Evolutionary conservation across 37 sponge, comb jelly and placozoan genomes (phyloP).

Genomic region (Halisarca cf. caerulea): DNA sequence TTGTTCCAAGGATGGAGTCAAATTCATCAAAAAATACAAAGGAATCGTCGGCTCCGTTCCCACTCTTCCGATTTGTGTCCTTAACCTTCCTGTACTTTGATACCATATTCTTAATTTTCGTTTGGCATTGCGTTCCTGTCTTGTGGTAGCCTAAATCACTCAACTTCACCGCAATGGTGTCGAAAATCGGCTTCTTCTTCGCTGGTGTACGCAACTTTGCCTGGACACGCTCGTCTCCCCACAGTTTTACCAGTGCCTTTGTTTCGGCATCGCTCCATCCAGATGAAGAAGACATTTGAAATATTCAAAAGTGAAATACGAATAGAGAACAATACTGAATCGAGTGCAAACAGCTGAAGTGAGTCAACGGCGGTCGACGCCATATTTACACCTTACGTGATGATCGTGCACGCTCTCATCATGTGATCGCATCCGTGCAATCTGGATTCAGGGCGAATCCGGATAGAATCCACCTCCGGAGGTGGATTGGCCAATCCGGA

Average conservation of each 20-base stretch:
- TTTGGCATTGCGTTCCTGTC: constrained; percentile 29
- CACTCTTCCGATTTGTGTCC: neutral
- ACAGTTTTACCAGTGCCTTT: constrained; percentile 1
- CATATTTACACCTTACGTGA: too few relatives aligned
- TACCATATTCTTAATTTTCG: constrained; percentile 35
- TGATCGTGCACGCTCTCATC: too few relatives aligned
- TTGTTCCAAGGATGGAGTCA: constrained; percentile 16
- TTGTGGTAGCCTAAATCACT: neutral
- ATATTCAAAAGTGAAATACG: too few relatives aligned
- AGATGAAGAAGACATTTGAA: neutral
- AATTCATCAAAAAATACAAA: neutral
- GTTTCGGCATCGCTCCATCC: constrained; percentile 32
- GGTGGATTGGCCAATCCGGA: too few relatives aligned
- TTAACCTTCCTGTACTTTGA: constrained; percentile 3
- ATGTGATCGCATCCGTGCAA: too few relatives aligned
- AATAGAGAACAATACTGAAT: too few relatives aligned
- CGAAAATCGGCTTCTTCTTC: constrained; percentile 19
- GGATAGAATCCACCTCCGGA: too few relatives aligned
- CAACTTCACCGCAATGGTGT: constrained; percentile 1
- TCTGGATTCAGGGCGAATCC: too few relatives aligned
- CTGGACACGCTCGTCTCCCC: constrained; percentile 29
- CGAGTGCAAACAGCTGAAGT: too few relatives aligned
- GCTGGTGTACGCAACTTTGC: constrained; percentile 17
- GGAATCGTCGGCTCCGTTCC: neutral
- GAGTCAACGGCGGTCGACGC: too few relatives aligned